These are phyloP conservation scores for Paralichthys olivaceus DNA, from an alignment of 2,113 vertebrate genomes.

Conservation along the genomic window DNA sequence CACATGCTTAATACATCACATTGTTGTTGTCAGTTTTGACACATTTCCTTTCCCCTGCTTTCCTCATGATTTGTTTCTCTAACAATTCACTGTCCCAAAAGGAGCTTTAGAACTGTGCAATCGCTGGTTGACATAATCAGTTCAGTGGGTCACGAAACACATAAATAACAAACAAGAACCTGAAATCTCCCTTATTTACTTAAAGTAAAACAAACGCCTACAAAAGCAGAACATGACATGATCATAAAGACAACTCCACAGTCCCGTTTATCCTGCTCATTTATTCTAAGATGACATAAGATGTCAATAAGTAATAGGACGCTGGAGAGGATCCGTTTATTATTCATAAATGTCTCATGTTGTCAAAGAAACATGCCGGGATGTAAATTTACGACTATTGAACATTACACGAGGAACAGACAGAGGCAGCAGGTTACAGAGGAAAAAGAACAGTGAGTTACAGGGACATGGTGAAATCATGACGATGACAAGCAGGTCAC, in stretches of 20 bases:
- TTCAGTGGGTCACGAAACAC: slow-evolving; percentile 17
- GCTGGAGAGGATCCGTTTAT: slow-evolving; percentile 45
- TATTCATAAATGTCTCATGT: slow-evolving; percentile 56
- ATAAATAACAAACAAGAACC: not conserved
- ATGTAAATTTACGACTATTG: slow-evolving; percentile 40
- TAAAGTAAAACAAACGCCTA: slow-evolving; percentile 4
- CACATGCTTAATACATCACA: not conserved
- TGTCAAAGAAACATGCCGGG: slow-evolving; percentile 47
- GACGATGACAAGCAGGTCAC: slow-evolving; percentile 3
- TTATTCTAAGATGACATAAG: slow-evolving; percentile 26
- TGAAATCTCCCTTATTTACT: not conserved
- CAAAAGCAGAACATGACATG: not conserved
- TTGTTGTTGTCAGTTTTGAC: not conserved
- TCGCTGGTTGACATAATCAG: slow-evolving; percentile 2
- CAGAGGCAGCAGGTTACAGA: slow-evolving; percentile 1
- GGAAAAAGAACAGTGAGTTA: not conserved
- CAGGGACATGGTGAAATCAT: slow-evolving; percentile 6
- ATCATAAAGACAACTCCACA: slow-evolving; percentile 14
- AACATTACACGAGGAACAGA: slow-evolving; percentile 26
- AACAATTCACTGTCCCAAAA: not conserved
- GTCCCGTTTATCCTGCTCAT: slow-evolving; percentile 34
- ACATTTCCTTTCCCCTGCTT: not conserved
- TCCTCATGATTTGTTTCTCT: not conserved
- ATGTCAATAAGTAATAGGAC: slow-evolving; percentile 64
- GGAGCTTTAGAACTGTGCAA: not conserved